Base-by-base conservation (phyloP, 92 coral and sea anemone species). In the Zoanthus solanderi region DNA sequence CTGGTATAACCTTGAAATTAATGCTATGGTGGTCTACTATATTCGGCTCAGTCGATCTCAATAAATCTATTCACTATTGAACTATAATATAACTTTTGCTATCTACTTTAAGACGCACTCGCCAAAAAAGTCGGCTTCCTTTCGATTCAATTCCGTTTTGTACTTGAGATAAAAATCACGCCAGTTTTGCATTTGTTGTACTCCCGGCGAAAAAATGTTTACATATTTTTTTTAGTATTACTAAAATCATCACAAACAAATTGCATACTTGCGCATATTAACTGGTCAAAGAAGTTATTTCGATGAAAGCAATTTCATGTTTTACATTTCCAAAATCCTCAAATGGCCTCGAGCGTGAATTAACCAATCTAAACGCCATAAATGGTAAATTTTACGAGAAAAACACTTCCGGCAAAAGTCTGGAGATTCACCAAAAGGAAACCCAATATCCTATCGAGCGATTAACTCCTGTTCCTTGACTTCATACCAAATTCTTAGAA, bases 331-430 rank as follows among this genome's bases (percentile, higher is more conserved):
- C 74, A 81, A 45, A 66, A 67, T 52, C 85, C 74, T 68, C 14
- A 81, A 81, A 81, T 66, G 31, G 85, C 85, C 75, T 68, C 18
- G 76, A 81, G 85, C 85, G 85, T 81, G 74, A 81, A 81, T 81
- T 81, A 66, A 81, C 85, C 75, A 65, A 32, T 52, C 42, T 63
- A 50, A 66, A 28, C 50, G 85, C 85, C 85, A 81, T 81, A 81
- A 81, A 81, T 63, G 85, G 85, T 81, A 81, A 81, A 81, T 81
- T 69, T 65, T 81, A 81, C 14, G 74, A 45, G 75, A 66, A 81
- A 81, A 65, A 47, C 85, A 81, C 76, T 81, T 81, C 85, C 85
- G 85, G 85, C 75, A 46, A 65, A 23, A 81, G 85, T 81, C 85
- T 81, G 75, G 85, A 81, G 74, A 81, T 65, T 16, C 63, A 81